Evolutionary conservation across 1,140 invertebrate species (phyloP).

Genomic region (Sycobia sp.): DNA sequence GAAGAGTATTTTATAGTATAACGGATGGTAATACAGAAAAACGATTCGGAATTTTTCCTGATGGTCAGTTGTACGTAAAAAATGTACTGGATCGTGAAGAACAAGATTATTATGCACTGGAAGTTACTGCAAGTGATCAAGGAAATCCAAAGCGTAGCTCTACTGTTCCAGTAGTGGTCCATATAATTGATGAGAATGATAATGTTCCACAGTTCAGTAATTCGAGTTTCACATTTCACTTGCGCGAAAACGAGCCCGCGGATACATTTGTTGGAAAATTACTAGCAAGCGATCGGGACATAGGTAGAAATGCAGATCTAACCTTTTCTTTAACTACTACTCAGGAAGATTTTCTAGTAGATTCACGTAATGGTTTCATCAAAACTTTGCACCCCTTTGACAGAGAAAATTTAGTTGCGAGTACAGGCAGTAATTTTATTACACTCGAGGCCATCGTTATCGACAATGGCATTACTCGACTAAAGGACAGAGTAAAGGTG

Average conservation of each 20-base stretch:
- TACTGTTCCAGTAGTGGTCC: constrained; percentile 83
- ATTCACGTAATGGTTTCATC: constrained; percentile 90
- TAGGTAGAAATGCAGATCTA: constrained; percentile 88
- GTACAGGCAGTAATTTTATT: constrained; percentile 77
- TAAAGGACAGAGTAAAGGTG: constrained; percentile 87
- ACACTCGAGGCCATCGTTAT: constrained; percentile 82
- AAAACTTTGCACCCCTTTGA: constrained; percentile 85
- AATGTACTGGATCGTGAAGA: constrained; percentile 85
- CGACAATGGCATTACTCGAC: constrained; percentile 82
- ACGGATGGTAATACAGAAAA: constrained; percentile 80
- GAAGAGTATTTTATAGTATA: constrained; percentile 80
- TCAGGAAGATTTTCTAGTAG: constrained; percentile 85
- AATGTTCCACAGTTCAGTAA: constrained; percentile 89
- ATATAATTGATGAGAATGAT: constrained; percentile 95
- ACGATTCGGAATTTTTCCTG: constrained; percentile 89
- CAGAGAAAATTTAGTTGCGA: constrained; percentile 79
- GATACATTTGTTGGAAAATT: constrained; percentile 91
- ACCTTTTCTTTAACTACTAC: constrained; percentile 80
- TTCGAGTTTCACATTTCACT: constrained; percentile 80
- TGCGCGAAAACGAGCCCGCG: constrained; percentile 85
- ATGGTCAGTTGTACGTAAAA: constrained; percentile 85
- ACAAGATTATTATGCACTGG: constrained; percentile 86
- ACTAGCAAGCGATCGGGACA: constrained; percentile 86
- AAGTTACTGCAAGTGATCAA: constrained; percentile 79
- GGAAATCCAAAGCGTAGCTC: constrained; percentile 80